A percentile compares a stretch with the other conserved stretches of the same genome.
These are phyloP conservation scores for Lymantria dispar DNA, from an alignment of 2,888 invertebrate species.

Conservation along the genomic window DNA sequence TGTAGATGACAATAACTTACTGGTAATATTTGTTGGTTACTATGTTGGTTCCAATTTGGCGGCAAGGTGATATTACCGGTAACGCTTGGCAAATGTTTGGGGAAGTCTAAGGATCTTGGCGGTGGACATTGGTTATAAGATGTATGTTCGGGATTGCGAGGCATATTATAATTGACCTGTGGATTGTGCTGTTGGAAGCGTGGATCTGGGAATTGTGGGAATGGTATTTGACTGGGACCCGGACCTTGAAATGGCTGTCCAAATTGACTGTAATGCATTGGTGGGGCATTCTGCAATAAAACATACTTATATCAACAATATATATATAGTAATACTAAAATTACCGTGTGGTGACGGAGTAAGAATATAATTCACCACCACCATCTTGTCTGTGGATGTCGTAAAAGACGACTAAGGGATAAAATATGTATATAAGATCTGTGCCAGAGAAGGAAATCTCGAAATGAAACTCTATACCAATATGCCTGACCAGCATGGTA, in stretches of 20 bases:
- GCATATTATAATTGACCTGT: constrained; percentile 11
- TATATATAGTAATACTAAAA: too few species aligned
- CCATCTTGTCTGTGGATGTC: too few species aligned
- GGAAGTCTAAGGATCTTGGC: constrained; percentile 35
- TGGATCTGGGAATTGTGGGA: constrained; percentile 55
- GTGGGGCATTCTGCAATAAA: constrained; percentile 41
- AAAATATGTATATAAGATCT: too few species aligned
- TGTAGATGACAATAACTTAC: constrained; percentile 2
- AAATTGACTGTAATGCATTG: constrained; percentile 56
- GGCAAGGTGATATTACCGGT: constrained; percentile 38
- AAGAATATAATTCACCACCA: too few species aligned
- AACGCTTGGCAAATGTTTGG: constrained; percentile 51
- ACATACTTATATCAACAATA: neutral
- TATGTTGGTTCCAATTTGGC: constrained; percentile 49
- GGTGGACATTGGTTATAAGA: constrained; percentile 6
- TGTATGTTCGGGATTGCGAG: neutral
- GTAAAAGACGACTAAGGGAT: too few species aligned
- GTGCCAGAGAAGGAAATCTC: too few species aligned
- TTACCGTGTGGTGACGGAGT: too few species aligned
- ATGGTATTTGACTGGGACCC: constrained; percentile 50
- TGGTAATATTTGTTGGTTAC: constrained; percentile 13
- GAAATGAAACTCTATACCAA: too few species aligned
- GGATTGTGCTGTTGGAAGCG: constrained; percentile 44
- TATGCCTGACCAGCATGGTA: too few species aligned
- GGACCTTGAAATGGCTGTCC: constrained; percentile 47